phyloP scores from a whole-genome alignment of 64 coral and sea anemone genomes.

The Trachythela sp. region DNA sequence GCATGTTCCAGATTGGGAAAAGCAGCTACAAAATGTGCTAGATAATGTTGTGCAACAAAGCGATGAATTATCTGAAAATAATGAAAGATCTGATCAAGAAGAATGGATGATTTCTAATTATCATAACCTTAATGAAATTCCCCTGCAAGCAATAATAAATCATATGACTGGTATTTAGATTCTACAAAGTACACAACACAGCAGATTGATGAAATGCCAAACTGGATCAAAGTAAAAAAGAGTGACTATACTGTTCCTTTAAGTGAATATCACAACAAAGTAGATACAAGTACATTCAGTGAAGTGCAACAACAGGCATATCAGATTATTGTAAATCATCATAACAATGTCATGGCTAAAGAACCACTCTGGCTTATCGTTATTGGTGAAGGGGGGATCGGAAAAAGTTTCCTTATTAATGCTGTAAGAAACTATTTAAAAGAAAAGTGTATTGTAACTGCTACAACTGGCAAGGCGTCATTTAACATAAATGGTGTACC shows the following conservation, averaged over 20 bases:
- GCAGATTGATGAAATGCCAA: neutral
- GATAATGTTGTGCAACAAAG: neutral
- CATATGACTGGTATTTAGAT: neutral
- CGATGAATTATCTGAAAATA: neutral
- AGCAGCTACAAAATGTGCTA: too few relatives aligned
- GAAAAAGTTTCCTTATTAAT: neutral
- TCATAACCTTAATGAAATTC: neutral
- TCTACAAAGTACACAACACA: slow-evolving; percentile 10
- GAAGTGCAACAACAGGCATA: neutral
- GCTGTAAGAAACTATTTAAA: slow-evolving; percentile 12
- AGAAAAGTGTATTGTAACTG: neutral
- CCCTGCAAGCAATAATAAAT: neutral
- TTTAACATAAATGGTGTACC: neutral
- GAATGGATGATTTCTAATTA: slow-evolving; percentile 12
- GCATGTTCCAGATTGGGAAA: neutral
- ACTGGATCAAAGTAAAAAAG: too few relatives aligned
- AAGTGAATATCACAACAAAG: neutral
- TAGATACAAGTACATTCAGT: neutral
- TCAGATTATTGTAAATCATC: neutral
- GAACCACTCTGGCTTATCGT: neutral
- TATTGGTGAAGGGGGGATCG: neutral
- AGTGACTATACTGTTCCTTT: neutral
- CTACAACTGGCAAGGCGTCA: too few relatives aligned
- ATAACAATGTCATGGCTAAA: neutral
- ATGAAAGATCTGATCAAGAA: neutral